These are phyloP conservation scores for Papilio aristodemus DNA, from an alignment of 1,140 invertebrate genomes.

Conservation along the genomic window DNA sequence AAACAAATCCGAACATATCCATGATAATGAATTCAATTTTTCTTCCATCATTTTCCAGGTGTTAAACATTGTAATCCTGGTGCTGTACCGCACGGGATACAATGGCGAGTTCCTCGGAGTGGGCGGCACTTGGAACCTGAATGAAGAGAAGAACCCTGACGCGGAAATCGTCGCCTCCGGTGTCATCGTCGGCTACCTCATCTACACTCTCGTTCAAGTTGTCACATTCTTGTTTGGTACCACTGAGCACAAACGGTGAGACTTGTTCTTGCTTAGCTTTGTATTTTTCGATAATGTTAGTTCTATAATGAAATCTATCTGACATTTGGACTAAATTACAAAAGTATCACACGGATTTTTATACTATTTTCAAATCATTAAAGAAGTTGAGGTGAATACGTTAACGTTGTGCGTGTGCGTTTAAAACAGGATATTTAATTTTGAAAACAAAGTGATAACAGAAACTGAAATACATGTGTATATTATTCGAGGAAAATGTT, in stretches of 20 bases:
- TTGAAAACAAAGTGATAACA: too few relatives aligned
- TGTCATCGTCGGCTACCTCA: conserved; percentile 91
- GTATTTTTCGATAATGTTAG: neutral
- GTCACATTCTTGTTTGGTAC: conserved; percentile 87
- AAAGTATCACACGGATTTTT: too few relatives aligned
- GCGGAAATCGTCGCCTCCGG: conserved; percentile 92
- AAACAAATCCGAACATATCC: too few relatives aligned
- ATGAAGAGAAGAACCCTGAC: conserved; percentile 91
- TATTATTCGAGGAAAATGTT: too few relatives aligned
- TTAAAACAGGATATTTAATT: too few relatives aligned
- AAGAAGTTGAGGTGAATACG: too few relatives aligned
- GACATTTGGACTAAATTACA: too few relatives aligned
- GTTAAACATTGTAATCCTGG: conserved; percentile 88
- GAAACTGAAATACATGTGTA: too few relatives aligned
- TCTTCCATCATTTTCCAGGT: conserved; percentile 80
- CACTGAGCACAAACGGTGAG: conserved; percentile 87
- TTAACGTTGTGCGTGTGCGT: too few relatives aligned
- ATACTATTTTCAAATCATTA: too few relatives aligned
- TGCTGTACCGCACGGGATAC: conserved; percentile 90
- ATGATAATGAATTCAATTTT: too few relatives aligned
- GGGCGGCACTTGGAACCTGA: conserved; percentile 93
- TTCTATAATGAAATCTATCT: too few relatives aligned
- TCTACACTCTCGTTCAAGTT: conserved; percentile 87
- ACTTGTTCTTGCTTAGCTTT: neutral
- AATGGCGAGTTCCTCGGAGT: conserved; percentile 90